Conservation (phyloP, 1,140 invertebrate species). For the Drosophila varians region DNA sequence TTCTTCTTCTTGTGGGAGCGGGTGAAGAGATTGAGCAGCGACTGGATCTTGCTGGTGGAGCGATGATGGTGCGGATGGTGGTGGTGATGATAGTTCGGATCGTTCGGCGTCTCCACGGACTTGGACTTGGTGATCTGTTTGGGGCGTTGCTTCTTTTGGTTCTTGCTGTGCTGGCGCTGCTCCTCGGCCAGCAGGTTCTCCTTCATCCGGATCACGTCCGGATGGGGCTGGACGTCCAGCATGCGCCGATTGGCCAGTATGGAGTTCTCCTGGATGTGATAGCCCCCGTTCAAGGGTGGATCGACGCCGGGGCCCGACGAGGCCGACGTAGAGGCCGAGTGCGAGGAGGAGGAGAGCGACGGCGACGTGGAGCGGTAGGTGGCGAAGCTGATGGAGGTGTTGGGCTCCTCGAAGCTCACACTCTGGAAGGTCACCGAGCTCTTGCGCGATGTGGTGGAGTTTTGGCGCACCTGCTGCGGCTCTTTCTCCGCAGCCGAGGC, state of each 20-base stretch:
- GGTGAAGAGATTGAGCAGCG: slow-evolving; percentile 60
- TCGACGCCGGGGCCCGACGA: slow-evolving; percentile 16
- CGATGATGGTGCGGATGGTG: slow-evolving; percentile 30
- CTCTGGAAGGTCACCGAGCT: slow-evolving; percentile 70
- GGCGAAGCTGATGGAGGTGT: slow-evolving; percentile 75
- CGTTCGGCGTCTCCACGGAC: slow-evolving; percentile 44
- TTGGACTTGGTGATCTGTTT: slow-evolving; percentile 61
- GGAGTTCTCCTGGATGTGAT: slow-evolving; percentile 51
- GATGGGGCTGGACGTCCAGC: slow-evolving; percentile 73
- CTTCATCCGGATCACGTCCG: slow-evolving; percentile 78
- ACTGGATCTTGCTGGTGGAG: slow-evolving; percentile 58
- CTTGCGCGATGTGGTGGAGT: slow-evolving; percentile 60
- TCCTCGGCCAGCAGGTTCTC: slow-evolving; percentile 47
- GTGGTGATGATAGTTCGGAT: neutral
- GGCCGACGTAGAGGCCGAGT: slow-evolving; percentile 29
- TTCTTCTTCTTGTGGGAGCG: slow-evolving; percentile 63
- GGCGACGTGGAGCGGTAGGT: slow-evolving; percentile 44
- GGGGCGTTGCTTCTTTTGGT: slow-evolving; percentile 47
- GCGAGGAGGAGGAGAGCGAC: slow-evolving; percentile 23
- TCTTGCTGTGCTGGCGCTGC: slow-evolving; percentile 57
- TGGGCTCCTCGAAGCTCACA: slow-evolving; percentile 40
- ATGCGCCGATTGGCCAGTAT: slow-evolving; percentile 65
- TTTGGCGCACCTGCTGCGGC: slow-evolving; percentile 38
- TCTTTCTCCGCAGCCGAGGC: neutral
- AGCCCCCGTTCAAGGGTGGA: slow-evolving; percentile 19